These are phyloP conservation scores for Agrotis clavis DNA, from an alignment of 2,888 invertebrate genomes.

Conservation along the genomic window DNA sequence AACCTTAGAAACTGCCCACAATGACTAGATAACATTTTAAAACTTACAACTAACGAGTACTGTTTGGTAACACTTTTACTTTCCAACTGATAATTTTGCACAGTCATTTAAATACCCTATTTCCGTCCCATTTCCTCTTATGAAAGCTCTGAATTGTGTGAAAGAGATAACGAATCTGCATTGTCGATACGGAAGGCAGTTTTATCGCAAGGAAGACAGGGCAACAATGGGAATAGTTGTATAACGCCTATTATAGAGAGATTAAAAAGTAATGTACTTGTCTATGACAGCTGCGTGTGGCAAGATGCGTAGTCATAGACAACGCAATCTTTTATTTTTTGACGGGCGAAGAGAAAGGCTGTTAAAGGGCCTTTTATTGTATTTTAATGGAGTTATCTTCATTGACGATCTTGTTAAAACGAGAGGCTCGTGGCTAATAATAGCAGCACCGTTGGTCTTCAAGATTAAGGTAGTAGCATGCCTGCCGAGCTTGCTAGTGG, in stretches of 20 bases:
- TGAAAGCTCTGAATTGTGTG: conserved; percentile 59
- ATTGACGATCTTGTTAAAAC: conserved; percentile 11
- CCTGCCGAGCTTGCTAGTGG: too few relatives aligned
- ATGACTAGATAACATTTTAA: conserved; percentile 21
- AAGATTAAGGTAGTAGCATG: too few relatives aligned
- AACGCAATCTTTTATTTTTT: conserved; percentile 40
- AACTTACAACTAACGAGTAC: conserved; percentile 40
- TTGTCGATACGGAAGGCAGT: conserved; percentile 60
- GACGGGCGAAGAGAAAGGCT: conserved; percentile 40
- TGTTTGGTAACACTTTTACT: conserved; percentile 60
- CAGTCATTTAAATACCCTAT: conserved; percentile 56
- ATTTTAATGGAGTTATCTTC: conserved; percentile 16
- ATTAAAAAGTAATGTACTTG: conserved; percentile 44
- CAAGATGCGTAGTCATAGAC: conserved; percentile 47
- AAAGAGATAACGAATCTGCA: conserved; percentile 68
- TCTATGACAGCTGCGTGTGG: conserved; percentile 31
- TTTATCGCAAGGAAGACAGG: conserved; percentile 61
- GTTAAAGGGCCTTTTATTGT: conserved; percentile 20
- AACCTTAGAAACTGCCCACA: conserved; percentile 28
- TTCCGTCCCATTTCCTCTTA: conserved; percentile 66
- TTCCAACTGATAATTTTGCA: conserved; percentile 59
- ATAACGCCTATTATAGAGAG: conserved; percentile 46
- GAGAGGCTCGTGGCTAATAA: too few relatives aligned
- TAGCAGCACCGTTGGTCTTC: too few relatives aligned
- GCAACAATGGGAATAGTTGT: conserved; percentile 64